Conservation (phyloP, 2,113 vertebrate genomes). For the Thymallus thymallus region DNA sequence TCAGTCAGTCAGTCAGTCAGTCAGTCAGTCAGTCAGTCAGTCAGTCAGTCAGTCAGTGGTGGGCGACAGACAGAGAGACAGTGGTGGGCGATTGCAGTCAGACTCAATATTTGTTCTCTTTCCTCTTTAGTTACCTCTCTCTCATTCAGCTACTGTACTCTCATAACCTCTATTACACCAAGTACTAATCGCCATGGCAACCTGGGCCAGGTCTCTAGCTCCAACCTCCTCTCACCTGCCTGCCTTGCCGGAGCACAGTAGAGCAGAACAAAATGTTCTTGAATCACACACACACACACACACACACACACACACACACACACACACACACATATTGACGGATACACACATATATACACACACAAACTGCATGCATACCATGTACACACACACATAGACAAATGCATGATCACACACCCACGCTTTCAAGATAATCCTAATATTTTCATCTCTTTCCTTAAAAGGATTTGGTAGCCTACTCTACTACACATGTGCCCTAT, state of each 20-base stretch:
- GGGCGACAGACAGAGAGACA: too few species aligned
- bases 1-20: too few species aligned
- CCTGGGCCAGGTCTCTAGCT: neutral
- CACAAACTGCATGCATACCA: too few species aligned
- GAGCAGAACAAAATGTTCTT: neutral
- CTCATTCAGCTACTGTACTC: neutral
- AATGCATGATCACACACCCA: neutral
- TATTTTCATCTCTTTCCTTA: neutral
- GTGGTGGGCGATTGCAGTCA: too few species aligned
- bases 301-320: neutral
- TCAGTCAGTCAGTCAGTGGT: too few species aligned
- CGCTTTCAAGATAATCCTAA: neutral
- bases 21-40: too few species aligned
- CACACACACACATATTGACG: neutral
- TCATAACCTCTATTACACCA: conserved; percentile 19
- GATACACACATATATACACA: too few species aligned
- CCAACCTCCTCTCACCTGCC: neutral
- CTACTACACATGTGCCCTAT: too few species aligned
- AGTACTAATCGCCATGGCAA: conserved; percentile 23
- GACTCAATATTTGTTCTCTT: too few species aligned
- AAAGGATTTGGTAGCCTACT: too few species aligned
- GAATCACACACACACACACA: neutral
- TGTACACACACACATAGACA: neutral
- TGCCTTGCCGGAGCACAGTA: neutral
- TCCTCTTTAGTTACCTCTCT: too few species aligned